Evolutionary conservation across 2,113 vertebrate species (phyloP).

Genomic region (Cyphomyrus plagiostoma): DNA sequence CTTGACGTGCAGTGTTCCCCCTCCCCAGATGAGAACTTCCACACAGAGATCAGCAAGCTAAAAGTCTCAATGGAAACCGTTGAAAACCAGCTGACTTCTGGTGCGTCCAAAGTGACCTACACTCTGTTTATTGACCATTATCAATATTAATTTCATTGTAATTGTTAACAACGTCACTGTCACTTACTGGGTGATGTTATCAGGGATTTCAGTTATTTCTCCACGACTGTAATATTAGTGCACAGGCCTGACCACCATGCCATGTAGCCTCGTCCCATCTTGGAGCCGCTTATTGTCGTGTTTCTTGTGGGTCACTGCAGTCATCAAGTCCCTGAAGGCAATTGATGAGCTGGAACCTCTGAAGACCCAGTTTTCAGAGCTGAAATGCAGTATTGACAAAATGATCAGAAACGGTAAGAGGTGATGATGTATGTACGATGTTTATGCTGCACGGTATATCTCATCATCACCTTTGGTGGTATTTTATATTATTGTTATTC

Average conservation of each 20-base stretch:
- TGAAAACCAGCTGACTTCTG: neutral
- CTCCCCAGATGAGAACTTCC: constrained; percentile 2
- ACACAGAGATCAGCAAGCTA: constrained; percentile 15
- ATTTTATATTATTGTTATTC: neutral
- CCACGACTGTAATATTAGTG: neutral
- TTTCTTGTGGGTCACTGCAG: neutral
- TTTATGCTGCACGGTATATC: neutral
- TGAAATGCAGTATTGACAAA: constrained; percentile 21
- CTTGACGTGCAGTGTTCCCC: neutral
- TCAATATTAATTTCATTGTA: neutral
- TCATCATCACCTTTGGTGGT: neutral
- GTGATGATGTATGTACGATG: neutral
- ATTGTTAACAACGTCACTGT: neutral
- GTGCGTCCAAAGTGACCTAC: neutral
- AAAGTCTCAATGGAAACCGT: neutral
- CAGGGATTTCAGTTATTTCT: neutral
- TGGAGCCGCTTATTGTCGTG: neutral
- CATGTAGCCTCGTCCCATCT: neutral
- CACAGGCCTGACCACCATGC: neutral
- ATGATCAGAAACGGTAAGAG: constrained; percentile 4
- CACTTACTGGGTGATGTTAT: neutral
- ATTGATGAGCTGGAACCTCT: constrained; percentile 7
- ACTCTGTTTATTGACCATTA: neutral
- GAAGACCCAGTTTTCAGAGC: neutral
- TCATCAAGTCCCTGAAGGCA: neutral